Conservation (phyloP, 23 tunicate species). For the Aplidium turbinatum region DNA sequence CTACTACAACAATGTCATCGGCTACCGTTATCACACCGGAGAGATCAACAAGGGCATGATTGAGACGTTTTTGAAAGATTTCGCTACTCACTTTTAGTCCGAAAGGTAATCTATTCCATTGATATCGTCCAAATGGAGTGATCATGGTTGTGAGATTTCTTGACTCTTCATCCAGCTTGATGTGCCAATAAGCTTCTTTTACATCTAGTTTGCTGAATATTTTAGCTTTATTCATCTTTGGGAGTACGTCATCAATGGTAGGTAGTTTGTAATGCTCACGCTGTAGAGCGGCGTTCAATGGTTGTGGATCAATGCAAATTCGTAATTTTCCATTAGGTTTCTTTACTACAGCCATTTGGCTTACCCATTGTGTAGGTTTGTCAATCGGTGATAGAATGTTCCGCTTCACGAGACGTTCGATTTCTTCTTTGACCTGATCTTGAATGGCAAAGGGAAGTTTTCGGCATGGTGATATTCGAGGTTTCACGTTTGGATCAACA, state of each 20-base stretch:
- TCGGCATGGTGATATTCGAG: background rate
- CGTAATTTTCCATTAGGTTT: slow-evolving; percentile 13
- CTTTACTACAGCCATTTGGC: slow-evolving; percentile 17
- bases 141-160: slow-evolving; percentile 20
- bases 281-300: slow-evolving; percentile 18
- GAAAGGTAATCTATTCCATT: slow-evolving; percentile 19
- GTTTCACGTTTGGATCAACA: slow-evolving; percentile 14
- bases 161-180: slow-evolving; percentile 12
- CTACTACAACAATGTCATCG: slow-evolving; percentile 16
- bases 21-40: slow-evolving; percentile 18
- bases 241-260: slow-evolving; percentile 17
- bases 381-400: background rate
- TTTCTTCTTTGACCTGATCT: slow-evolving; percentile 9
- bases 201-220: slow-evolving; percentile 32
- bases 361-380: slow-evolving; percentile 19
- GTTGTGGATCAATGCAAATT: slow-evolving; percentile 32
- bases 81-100: slow-evolving; percentile 21
- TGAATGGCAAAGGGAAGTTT: slow-evolving; percentile 17
- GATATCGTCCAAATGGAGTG: slow-evolving; percentile 9
- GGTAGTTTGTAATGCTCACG: slow-evolving; percentile 18
- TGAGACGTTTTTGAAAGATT: slow-evolving; percentile 17
- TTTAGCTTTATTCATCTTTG: slow-evolving; percentile 17
- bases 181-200: slow-evolving; percentile 26
- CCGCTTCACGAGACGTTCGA: background rate
- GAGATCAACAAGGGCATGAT: background rate